Evolutionary conservation across 2,888 invertebrate species (phyloP), one percentile per base, ranked within the genome.

Genomic region (Perithous albicinctus): DNA sequence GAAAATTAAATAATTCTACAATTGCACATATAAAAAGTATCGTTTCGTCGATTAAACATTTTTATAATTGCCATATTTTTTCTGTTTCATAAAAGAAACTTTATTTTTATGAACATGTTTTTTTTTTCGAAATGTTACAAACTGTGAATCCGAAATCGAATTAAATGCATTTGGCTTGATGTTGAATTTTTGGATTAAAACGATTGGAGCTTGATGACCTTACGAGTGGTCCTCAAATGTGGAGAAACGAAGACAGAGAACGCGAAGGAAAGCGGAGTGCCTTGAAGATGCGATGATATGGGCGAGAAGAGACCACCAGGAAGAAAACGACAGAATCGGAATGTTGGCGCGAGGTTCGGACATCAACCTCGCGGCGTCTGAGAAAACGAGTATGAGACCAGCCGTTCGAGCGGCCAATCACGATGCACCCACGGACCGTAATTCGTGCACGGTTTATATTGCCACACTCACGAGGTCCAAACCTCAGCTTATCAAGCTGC

Each of bases 321-420:
- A 89, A 86, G 86, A 77, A 76, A 77, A 80, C 66, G 67, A 77
- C 76, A 83, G 84, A 89, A 83, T 86, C 77, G 88, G 90, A 90
- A 90, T 90, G 89, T 88, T 90, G 90, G 89, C 88, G 86, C 86
- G 85, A 74, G 81, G 84, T 87, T 87, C 89, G 90, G 89, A 85
- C 90, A 87, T 89, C 89, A 90, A 90, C 90, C 90, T 90, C 88
- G 84, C 82, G 81, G 84, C 81, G 80, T 59, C 66, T 72, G 61
- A 80, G 78, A 76, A 56, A 54, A 77, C 73, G 70, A 72, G 70
- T 76, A 79, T 77, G 56, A 80, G 69, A 35, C 18, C 67, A 73
- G 73, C 70, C 73, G 70, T 78, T 41, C 51, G 73, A 85, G 59
- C 80, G 83, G 74, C 81, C 86, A 85, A 85, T 85, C 82, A 74